These are phyloP conservation scores for Heliopora coerulea DNA, from an alignment of 92 coral and sea anemone species.

Conservation along the genomic window DNA sequence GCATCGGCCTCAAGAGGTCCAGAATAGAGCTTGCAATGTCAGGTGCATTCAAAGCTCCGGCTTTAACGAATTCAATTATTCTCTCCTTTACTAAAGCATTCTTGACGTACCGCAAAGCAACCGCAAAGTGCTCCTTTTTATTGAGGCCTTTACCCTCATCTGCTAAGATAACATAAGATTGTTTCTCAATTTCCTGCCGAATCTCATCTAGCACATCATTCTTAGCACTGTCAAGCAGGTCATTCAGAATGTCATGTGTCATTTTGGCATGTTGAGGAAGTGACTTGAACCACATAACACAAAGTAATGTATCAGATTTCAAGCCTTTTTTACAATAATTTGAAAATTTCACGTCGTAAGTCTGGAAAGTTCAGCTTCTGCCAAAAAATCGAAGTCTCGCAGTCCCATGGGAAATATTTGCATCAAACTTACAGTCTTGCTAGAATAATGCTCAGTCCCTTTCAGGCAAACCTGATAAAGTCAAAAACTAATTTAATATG, in stretches of 20 bases:
- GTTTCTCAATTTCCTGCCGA: background rate
- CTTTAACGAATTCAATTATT: background rate
- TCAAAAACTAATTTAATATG: no score
- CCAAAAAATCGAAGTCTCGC: no score
- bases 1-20: background rate
- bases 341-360: no score
- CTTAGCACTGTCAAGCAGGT: background rate
- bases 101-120: background rate
- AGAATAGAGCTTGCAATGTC: background rate
- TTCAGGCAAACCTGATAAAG: no score
- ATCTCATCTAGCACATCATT: background rate
- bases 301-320: no score
- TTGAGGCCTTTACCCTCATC: background rate
- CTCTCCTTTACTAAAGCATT: background rate
- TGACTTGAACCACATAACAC: background rate
- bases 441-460: no score
- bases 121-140: background rate
- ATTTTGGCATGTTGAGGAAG: constrained; percentile 5
- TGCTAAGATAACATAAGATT: background rate
- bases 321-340: no score
- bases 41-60: background rate
- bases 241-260: background rate
- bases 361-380: no score
- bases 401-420: no score
- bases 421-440: no score